These are phyloP conservation scores for Calliscelio sp. DNA, from an alignment of 2,888 invertebrate genomes.

Conservation along the genomic window DNA sequence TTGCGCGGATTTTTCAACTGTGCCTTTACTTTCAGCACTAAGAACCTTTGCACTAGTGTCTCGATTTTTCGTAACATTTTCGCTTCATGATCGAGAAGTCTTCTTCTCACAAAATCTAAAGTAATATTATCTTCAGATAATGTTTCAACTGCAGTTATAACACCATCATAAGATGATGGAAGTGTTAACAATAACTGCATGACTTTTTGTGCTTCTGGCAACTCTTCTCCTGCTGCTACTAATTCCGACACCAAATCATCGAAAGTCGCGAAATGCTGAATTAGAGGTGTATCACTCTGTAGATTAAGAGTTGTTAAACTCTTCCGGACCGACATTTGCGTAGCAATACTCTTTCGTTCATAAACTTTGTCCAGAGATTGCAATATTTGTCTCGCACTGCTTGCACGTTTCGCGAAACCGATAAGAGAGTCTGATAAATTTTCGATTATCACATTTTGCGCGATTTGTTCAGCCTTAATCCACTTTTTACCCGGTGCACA, in stretches of 20 bases:
- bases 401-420: not conserved
- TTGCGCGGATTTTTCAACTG: no score
- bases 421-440: no score
- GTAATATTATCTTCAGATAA: slow-evolving; percentile 80
- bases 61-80: slow-evolving; percentile 64
- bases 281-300: slow-evolving; percentile 62
- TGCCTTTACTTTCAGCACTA: not conserved
- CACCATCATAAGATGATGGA: slow-evolving; percentile 81
- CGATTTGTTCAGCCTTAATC: no score
- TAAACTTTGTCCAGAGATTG: slow-evolving; percentile 71
- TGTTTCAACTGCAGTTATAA: slow-evolving; percentile 83
- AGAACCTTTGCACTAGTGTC: slow-evolving; percentile 78
- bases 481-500: not conserved
- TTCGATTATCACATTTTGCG: no score
- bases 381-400: no score
- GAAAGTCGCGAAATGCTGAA: slow-evolving; percentile 80
- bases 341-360: slow-evolving; percentile 74
- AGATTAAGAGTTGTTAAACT: slow-evolving; percentile 73
- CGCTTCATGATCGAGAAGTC: slow-evolving; percentile 72
- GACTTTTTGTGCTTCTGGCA: slow-evolving; percentile 82
- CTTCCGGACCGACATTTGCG: slow-evolving; percentile 63
- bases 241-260: slow-evolving; percentile 82
- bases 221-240: slow-evolving; percentile 80
- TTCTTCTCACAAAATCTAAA: slow-evolving; percentile 81
- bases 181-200: slow-evolving; percentile 81